Evolutionary conservation across 2,797 vertebrate species (phyloP).

Genomic region (Acrossocheilus fasciatus): DNA sequence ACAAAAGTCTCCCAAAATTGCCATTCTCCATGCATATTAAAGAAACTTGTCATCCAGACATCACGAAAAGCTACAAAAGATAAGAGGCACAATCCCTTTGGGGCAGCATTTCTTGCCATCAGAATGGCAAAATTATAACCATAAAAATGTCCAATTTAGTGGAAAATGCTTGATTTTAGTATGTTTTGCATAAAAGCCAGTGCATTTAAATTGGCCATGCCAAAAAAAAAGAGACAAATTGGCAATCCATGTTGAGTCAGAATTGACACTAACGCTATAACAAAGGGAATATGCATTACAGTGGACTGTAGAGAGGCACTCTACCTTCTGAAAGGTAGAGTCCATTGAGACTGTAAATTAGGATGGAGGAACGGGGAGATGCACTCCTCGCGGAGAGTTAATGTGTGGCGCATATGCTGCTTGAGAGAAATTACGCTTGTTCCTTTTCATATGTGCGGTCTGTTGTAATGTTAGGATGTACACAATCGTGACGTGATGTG

Average conservation of each 20-base stretch:
- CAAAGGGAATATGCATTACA: conserved; percentile 70
- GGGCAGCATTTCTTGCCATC: conserved; percentile 86
- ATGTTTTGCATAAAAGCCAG: conserved; percentile 95
- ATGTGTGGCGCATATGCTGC: conserved; percentile 50
- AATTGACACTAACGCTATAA: conserved; percentile 72
- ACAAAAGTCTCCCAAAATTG: conserved; percentile 64
- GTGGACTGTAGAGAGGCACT: conserved; percentile 63
- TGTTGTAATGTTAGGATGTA: conserved; percentile 49
- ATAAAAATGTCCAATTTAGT: conserved; percentile 92
- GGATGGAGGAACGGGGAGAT: conserved; percentile 60
- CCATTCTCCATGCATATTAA: conserved; percentile 79
- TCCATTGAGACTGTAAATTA: conserved; percentile 66
- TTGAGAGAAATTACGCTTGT: conserved; percentile 58
- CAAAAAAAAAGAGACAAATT: conserved; percentile 95
- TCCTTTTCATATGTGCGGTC: conserved; percentile 56
- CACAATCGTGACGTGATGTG: conserved; percentile 52
- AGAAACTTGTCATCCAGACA: conserved; percentile 87
- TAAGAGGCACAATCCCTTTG: conserved; percentile 81
- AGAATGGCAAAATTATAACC: conserved; percentile 91
- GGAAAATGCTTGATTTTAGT: conserved; percentile 88
- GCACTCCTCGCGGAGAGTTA: conserved; percentile 51
- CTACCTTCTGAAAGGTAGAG: conserved; percentile 65
- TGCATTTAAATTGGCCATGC: conserved; percentile 85
- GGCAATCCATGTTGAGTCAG: conserved; percentile 73
- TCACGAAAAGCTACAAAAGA: conserved; percentile 79